Percentiles rank a stretch among this genome's conserved stretches.
Evolutionary conservation across 2,113 vertebrate species (phyloP).

Genomic region (Rhynchomys soricoides): DNA sequence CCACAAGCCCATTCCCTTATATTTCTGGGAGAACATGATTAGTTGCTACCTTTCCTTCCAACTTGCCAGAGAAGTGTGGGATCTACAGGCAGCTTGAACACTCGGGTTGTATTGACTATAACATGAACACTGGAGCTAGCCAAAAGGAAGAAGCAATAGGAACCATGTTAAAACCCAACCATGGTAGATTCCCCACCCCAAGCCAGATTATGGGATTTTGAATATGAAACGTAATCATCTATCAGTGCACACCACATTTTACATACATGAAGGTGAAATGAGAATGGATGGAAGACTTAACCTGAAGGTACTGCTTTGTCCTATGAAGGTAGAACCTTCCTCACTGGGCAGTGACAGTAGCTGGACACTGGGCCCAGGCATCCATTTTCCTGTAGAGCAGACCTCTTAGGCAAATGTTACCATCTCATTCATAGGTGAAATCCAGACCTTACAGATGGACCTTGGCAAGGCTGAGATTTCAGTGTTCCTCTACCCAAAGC

Average conservation of each 20-base stretch:
- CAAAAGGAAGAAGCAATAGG: background rate
- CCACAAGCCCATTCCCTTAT: background rate
- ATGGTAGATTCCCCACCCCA: background rate
- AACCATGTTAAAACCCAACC: background rate
- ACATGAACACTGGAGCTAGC: background rate
- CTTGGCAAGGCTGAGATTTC: background rate
- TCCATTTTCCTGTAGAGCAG: background rate
- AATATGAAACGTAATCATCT: background rate
- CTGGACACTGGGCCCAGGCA: background rate
- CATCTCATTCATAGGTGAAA: background rate
- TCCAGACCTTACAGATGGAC: background rate
- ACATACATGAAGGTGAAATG: background rate
- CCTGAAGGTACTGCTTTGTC: background rate
- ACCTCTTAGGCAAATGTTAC: background rate
- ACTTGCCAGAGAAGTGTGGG: background rate
- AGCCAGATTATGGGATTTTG: background rate
- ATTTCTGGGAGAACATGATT: background rate
- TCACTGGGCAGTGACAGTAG: background rate
- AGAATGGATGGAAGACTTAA: background rate
- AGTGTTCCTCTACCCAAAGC: background rate
- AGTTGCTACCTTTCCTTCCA: background rate
- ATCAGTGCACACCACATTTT: too few species aligned
- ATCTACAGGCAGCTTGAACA: background rate
- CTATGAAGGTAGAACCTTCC: fast-evolving
- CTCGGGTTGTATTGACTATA: background rate